phyloP scores from a whole-genome alignment of 2,797 vertebrate species.

The Orientallactaga sibirica region DNA sequence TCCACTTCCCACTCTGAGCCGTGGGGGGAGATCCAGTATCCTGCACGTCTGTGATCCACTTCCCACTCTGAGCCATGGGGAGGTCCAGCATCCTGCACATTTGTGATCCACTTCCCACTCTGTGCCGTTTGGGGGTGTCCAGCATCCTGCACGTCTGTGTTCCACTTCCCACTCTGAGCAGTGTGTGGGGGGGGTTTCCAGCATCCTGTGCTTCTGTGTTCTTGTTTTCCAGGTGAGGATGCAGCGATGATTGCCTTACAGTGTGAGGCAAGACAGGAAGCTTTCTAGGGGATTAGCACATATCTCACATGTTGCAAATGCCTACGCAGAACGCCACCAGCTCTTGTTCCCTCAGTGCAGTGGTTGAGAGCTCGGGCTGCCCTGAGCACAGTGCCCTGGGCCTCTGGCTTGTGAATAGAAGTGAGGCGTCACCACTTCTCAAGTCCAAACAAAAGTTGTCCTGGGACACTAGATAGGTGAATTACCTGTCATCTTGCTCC shows the following conservation, averaged over 20 bases:
- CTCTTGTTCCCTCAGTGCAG: no score
- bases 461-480: not conserved
- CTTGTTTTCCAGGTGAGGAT: not conserved
- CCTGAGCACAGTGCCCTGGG: fast-evolving
- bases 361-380: fast-evolving
- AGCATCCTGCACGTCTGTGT: not conserved
- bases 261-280: fast-evolving
- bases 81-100: no score
- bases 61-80: no score
- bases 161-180: no score
- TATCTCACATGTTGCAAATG: fast-evolving
- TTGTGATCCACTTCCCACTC: fast-evolving
- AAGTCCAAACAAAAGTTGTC: fast-evolving
- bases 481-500: no score
- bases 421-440: no score
- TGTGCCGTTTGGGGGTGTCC: fast-evolving
- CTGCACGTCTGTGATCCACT: not conserved
- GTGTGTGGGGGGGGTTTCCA: no score
- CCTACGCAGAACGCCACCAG: fast-evolving
- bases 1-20: no score
- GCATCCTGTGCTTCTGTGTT: no score
- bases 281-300: fast-evolving
- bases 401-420: no score
- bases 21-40: no score
- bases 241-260: fast-evolving